Evolutionary conservation across 2,113 vertebrate genomes (phyloP), one percentile per base, ranked within the genome.

Genomic region (Leucopsar rothschildi): DNA sequence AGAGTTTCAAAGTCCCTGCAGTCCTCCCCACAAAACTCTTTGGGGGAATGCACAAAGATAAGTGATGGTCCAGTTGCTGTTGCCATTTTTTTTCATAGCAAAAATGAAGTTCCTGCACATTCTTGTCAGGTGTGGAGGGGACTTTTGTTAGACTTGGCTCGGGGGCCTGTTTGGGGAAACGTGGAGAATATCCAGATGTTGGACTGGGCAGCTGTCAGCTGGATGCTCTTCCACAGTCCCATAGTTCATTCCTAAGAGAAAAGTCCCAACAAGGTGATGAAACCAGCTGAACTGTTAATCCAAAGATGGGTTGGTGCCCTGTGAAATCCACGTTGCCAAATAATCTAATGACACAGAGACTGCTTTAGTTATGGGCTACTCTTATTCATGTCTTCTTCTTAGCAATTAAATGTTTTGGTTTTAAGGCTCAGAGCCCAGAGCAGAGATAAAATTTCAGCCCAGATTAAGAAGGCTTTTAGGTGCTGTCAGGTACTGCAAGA

Each of bases 381-480:
- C 50, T 92, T 78, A 60, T 93, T 89, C 27, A 31, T 31, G 20
- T 90, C 79, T 83, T 91, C 78, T 72, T 59, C 56, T 66, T 23
- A 79, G 82, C 68, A 91, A 89, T 96, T 81, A 96, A 81, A 81
- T 64, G 37, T 81, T 90, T 93, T 89, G 42, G 68, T 92, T 93
- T 73, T 45, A 75, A 91, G 77, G 80, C 91, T 94, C 64, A 76
- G 79, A 96, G 89, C 82, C 60, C 37, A 91, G 89, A 89, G 49
- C 63, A 83, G 64, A 94, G 94, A 50, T 87, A 82, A 88, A 80
- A 69, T 82, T 96, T 82, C 94, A 40, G 12, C 49, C 49, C 45
- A 66, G 72, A 72, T 89, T 90, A 84, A 93, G 92, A 78, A 88
- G 76, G 55, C 27, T 92, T 97, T 91, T 95, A 94, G 89, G 20